A percentile compares a stretch with the other conserved stretches of the same genome.
phyloP scores from a whole-genome alignment of 2,888 invertebrate genomes.

The Heliothis peltigera region DNA sequence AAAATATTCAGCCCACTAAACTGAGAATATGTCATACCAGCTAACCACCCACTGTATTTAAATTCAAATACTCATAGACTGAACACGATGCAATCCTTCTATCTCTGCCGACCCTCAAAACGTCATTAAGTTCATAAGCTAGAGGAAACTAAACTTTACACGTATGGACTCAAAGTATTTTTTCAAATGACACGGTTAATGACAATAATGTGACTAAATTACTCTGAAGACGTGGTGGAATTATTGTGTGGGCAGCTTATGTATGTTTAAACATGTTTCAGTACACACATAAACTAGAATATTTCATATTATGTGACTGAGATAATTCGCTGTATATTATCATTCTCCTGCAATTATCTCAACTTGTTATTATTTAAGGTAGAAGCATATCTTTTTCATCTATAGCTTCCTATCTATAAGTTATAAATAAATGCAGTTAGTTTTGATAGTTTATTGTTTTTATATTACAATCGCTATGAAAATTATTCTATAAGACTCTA shows the following conservation, averaged over 20 bases:
- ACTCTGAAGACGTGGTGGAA: slow-evolving; percentile 37
- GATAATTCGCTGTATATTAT: no score
- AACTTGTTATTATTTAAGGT: no score
- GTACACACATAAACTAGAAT: no score
- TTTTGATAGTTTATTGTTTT: no score
- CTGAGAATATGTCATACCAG: slow-evolving; percentile 26
- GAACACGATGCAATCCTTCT: slow-evolving; percentile 40
- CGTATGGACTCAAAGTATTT: not conserved
- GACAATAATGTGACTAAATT: slow-evolving; percentile 42
- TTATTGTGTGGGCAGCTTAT: slow-evolving; percentile 13
- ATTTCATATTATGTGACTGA: no score
- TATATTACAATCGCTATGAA: no score
- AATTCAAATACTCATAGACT: slow-evolving; percentile 33
- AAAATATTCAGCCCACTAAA: slow-evolving; percentile 28
- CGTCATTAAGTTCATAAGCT: slow-evolving; percentile 38
- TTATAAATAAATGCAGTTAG: no score
- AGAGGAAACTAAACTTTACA: slow-evolving; percentile 28
- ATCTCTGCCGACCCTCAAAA: slow-evolving; percentile 31
- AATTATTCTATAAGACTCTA: no score
- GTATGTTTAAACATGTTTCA: not conserved
- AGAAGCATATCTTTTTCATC: no score
- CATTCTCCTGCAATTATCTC: no score
- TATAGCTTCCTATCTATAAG: no score
- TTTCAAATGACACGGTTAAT: slow-evolving; percentile 10
- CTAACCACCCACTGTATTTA: slow-evolving; percentile 32